A percentile compares a stretch with the other conserved stretches of the same genome.
phyloP scores from a whole-genome alignment of 1,140 invertebrate species.

The Conus betulinus region DNA sequence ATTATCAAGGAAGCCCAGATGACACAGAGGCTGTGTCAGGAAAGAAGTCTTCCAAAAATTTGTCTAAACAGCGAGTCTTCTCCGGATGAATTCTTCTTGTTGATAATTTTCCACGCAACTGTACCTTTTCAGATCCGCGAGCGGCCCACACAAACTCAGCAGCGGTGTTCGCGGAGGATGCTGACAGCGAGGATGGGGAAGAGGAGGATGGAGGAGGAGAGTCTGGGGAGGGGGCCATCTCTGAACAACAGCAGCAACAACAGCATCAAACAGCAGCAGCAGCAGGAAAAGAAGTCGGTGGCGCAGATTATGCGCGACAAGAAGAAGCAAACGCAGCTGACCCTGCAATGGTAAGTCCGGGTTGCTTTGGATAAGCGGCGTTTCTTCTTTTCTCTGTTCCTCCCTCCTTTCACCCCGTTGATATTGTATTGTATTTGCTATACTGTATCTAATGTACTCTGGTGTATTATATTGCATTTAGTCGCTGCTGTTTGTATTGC shows the following conservation, averaged over 20 bases:
- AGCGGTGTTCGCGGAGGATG: constrained; percentile 52
- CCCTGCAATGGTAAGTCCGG: constrained; percentile 66
- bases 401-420: too few relatives aligned
- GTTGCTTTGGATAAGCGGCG: background rate
- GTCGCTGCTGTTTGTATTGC: too few relatives aligned
- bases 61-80: too few relatives aligned
- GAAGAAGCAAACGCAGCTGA: constrained; percentile 70
- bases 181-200: constrained; percentile 61
- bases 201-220: constrained; percentile 31
- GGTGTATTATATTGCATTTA: too few relatives aligned
- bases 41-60: too few relatives aligned
- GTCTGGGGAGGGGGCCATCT: constrained; percentile 36
- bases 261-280: constrained; percentile 47
- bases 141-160: constrained; percentile 36
- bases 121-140: background rate
- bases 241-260: background rate
- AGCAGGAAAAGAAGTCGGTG: constrained; percentile 68
- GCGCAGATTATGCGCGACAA: constrained; percentile 73
- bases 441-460: too few relatives aligned
- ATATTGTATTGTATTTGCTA: too few relatives aligned
- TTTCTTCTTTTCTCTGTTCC: too few relatives aligned
- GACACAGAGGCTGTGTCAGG: too few relatives aligned
- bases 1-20: too few relatives aligned
- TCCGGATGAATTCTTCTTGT: too few relatives aligned
- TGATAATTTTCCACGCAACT: too few relatives aligned